phyloP scores from a whole-genome alignment of 1,140 invertebrate species.

The Lerema accius region DNA sequence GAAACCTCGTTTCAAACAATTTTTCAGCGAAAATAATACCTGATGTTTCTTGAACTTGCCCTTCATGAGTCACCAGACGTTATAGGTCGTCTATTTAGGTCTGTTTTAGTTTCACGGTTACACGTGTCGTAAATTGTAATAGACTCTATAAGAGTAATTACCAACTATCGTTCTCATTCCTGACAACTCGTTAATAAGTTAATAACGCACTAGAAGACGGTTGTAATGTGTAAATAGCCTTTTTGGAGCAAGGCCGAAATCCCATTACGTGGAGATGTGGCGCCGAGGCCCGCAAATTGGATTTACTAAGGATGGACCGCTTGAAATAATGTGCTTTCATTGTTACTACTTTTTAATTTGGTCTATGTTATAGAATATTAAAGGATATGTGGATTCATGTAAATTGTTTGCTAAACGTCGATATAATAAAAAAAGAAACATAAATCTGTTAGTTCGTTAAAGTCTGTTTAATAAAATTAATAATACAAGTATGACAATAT shows the following conservation, averaged over 20 bases:
- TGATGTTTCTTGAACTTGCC: background rate
- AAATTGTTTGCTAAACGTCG: too few relatives aligned
- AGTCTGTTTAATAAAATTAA: too few relatives aligned
- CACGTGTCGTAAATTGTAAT: background rate
- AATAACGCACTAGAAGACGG: conserved; percentile 37
- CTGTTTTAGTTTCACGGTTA: background rate
- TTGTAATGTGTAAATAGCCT: conserved; percentile 57
- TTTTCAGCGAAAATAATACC: conserved; percentile 5
- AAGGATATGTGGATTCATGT: too few relatives aligned
- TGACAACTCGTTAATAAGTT: conserved; percentile 33
- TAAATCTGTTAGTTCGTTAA: too few relatives aligned
- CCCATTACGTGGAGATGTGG: conserved; percentile 58
- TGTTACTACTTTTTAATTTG: conserved; percentile 52
- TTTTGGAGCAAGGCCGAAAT: conserved; percentile 56
- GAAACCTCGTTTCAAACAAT: too few relatives aligned
- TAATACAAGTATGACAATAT: too few relatives aligned
- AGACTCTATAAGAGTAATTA: background rate
- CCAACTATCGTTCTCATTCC: conserved; percentile 12
- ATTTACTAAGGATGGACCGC: conserved; percentile 55
- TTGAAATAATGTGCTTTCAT: conserved; percentile 56
- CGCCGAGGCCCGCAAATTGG: conserved; percentile 54
- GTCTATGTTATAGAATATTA: too few relatives aligned
- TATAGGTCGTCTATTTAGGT: conserved; percentile 1
- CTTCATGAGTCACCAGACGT: background rate
- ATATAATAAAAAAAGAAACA: too few relatives aligned